Evolutionary conservation across 2,888 invertebrate genomes (phyloP).

Genomic region (Hydraecia micacea): DNA sequence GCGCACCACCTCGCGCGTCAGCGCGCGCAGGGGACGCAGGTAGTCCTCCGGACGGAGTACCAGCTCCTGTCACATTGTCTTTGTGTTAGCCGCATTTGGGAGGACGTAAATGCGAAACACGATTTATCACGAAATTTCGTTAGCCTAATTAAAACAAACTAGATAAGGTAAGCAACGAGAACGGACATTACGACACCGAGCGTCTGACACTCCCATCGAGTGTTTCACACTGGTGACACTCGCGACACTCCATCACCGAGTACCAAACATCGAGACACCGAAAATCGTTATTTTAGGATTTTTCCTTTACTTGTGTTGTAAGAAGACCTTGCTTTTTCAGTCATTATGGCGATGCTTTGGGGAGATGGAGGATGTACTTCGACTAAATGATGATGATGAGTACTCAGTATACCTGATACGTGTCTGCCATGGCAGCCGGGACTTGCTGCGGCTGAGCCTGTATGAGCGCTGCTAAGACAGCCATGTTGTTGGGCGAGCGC

Average conservation of each 20-base stretch:
- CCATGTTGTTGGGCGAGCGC: conserved; percentile 98
- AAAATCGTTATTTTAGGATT: background rate
- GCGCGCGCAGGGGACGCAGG: conserved; percentile 95
- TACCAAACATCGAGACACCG: background rate
- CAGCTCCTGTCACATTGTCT: conserved; percentile 91
- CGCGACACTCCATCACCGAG: background rate
- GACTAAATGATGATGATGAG: background rate
- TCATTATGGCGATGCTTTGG: background rate
- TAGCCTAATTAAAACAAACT: too few species aligned
- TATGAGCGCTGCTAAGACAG: conserved; percentile 96
- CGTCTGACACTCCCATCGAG: too few species aligned
- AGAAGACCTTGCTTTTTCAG: background rate
- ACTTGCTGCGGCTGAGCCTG: conserved; percentile 95
- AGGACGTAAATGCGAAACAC: background rate
- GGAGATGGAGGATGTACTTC: background rate
- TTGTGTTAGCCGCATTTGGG: background rate
- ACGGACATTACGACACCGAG: too few species aligned
- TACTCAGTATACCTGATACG: conserved; percentile 90
- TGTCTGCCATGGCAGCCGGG: conserved; percentile 95
- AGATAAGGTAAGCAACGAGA: too few species aligned
- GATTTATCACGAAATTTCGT: too few species aligned
- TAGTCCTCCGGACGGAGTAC: conserved; percentile 97
- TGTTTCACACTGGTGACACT: background rate
- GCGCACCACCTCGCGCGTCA: conserved; percentile 97
- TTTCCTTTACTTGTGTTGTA: background rate